These are phyloP conservation scores for Drosophila nigromelanica DNA, from an alignment of 1,140 invertebrate genomes.

Conservation along the genomic window DNA sequence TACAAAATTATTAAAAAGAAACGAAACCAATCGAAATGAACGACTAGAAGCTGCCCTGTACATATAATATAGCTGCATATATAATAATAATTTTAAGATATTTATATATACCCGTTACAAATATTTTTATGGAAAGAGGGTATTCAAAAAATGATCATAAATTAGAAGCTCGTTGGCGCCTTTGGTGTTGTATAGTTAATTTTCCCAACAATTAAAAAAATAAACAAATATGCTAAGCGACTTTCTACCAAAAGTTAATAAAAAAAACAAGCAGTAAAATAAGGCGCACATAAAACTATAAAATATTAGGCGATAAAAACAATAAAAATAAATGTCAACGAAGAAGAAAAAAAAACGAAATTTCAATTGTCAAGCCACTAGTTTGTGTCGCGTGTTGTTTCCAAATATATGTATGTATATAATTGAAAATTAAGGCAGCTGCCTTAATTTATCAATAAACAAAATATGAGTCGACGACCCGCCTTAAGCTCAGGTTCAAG, in stretches of 20 bases:
- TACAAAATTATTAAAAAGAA: slow-evolving; percentile 22
- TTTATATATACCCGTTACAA: no score
- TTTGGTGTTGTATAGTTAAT: slow-evolving; percentile 63
- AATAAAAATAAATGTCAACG: slow-evolving; percentile 29
- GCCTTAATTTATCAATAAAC: slow-evolving; percentile 49
- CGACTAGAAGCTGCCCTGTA: slow-evolving; percentile 7
- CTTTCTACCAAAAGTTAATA: slow-evolving; percentile 50
- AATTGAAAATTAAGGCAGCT: slow-evolving; percentile 51
- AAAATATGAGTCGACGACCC: slow-evolving; percentile 46
- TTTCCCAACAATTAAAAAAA: slow-evolving; percentile 56
- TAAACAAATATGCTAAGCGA: slow-evolving; percentile 46
- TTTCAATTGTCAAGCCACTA: slow-evolving; percentile 1
- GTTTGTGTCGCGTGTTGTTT: slow-evolving; percentile 3
- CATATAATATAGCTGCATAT: no score
- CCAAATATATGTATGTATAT: slow-evolving; percentile 14
- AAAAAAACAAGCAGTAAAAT: slow-evolving; percentile 15
- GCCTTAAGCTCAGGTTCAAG: slow-evolving; percentile 57
- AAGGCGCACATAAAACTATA: slow-evolving; percentile 40
- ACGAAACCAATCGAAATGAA: background rate
- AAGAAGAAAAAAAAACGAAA: slow-evolving; percentile 4
- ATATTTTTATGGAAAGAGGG: slow-evolving; percentile 11
- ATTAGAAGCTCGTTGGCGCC: slow-evolving; percentile 56
- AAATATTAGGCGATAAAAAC: slow-evolving; percentile 54
- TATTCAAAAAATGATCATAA: slow-evolving; percentile 45
- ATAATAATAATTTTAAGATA: no score